These are phyloP conservation scores for Apocrypta bakeri DNA, from an alignment of 1,140 invertebrate species.

Conservation along the genomic window DNA sequence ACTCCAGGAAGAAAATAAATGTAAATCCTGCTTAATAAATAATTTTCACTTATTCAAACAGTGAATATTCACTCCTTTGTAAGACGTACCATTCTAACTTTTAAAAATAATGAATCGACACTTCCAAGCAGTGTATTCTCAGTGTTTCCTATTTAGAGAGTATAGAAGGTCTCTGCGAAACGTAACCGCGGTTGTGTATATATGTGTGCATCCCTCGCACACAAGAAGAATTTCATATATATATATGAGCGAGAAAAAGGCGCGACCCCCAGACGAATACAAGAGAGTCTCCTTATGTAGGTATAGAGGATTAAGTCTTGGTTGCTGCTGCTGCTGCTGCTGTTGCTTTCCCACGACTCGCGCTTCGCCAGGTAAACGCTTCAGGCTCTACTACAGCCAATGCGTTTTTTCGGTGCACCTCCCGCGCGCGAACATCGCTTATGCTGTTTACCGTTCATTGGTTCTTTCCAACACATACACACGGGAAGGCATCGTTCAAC, in stretches of 20 bases:
- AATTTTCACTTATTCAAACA: no score
- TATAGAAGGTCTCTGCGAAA: no score
- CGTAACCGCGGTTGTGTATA: no score
- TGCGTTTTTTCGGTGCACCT: not conserved
- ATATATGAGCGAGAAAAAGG: not conserved
- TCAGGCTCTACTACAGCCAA: not conserved
- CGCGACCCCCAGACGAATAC: not conserved
- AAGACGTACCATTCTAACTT: no score
- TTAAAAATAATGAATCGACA: no score
- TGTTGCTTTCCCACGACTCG: constrained; percentile 10
- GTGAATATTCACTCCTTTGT: no score
- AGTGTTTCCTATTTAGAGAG: no score
- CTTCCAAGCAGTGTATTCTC: no score
- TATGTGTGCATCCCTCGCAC: not conserved
- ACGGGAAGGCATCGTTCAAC: no score
- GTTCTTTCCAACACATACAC: not conserved
- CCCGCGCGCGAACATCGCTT: not conserved
- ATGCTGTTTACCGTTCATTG: not conserved
- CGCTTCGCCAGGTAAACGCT: constrained; percentile 17
- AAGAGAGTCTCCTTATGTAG: not conserved
- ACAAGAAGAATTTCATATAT: no score
- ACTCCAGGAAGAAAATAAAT: no score
- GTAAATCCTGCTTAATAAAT: no score
- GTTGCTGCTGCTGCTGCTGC: not conserved
- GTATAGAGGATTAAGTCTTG: not conserved